phyloP scores from a whole-genome alignment of 2,888 invertebrate genomes.

The Metallyticus violacea region DNA sequence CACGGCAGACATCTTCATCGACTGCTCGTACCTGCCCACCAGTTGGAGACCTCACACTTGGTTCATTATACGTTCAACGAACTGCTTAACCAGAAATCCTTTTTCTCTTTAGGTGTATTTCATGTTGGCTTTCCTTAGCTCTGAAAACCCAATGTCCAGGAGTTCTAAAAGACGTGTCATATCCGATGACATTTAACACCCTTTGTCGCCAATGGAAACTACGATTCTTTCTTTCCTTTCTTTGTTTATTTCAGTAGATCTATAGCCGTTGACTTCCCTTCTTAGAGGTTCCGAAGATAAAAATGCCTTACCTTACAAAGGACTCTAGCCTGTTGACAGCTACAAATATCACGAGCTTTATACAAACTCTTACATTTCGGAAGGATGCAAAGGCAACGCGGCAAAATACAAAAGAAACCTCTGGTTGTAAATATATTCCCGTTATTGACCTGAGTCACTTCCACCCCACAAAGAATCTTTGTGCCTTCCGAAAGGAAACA shows the following conservation, averaged over 20 bases:
- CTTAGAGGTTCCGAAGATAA: too few species aligned
- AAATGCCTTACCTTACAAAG: not conserved
- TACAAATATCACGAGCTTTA: not conserved
- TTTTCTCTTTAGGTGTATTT: not conserved
- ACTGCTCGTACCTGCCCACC: not conserved
- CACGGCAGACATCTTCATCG: conserved; percentile 32
- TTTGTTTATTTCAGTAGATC: not conserved
- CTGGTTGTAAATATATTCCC: not conserved
- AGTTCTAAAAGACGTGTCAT: not conserved
- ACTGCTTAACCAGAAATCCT: not conserved
- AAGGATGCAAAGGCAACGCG: not conserved
- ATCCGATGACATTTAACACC: not conserved
- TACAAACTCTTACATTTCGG: not conserved
- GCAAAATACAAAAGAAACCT: not conserved
- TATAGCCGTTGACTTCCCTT: not conserved
- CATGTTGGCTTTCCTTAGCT: not conserved
- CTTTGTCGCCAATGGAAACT: not conserved
- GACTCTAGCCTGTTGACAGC: not conserved
- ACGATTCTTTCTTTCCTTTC: not conserved
- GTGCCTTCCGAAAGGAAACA: not conserved
- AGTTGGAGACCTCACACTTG: not conserved
- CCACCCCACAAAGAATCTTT: not conserved
- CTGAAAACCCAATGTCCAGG: not conserved
- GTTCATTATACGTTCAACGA: conserved; percentile 16
- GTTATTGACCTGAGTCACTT: not conserved